These are phyloP conservation scores for Melanerpes formicivorus DNA, from an alignment of 2,113 vertebrate species.

Conservation along the genomic window DNA sequence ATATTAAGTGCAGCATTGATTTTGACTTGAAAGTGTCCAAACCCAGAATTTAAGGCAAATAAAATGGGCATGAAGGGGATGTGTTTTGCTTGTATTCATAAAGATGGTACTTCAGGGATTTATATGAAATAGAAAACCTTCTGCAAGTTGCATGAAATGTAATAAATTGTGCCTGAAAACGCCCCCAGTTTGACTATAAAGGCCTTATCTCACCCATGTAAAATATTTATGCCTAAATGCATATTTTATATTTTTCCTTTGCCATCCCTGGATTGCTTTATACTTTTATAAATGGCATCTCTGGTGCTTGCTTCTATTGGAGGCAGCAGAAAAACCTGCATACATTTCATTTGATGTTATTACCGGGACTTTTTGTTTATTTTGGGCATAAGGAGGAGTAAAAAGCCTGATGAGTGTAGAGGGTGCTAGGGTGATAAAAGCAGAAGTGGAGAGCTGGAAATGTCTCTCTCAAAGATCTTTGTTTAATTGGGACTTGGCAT, in stretches of 20 bases:
- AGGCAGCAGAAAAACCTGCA: not conserved
- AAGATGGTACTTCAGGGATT: constrained; percentile 63
- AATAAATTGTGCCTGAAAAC: constrained; percentile 66
- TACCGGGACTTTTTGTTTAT: constrained; percentile 26
- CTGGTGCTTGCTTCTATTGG: constrained; percentile 37
- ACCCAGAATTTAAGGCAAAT: constrained; percentile 61
- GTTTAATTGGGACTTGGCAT: not conserved
- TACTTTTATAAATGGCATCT: constrained; percentile 51
- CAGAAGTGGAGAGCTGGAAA: not conserved
- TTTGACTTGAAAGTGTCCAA: constrained; percentile 69
- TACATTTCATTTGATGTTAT: constrained; percentile 5
- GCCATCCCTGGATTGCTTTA: constrained; percentile 49
- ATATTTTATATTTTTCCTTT: constrained; percentile 70
- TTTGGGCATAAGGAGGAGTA: constrained; percentile 9
- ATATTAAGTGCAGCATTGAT: constrained; percentile 57
- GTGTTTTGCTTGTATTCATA: constrained; percentile 60
- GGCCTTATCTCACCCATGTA: constrained; percentile 59
- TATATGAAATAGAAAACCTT: constrained; percentile 65
- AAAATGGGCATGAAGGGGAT: constrained; percentile 40
- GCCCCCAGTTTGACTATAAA: constrained; percentile 65
- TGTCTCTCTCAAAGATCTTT: constrained; percentile 19
- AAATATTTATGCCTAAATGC: constrained; percentile 70
- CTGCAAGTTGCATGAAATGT: constrained; percentile 57
- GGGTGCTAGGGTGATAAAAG: not conserved
- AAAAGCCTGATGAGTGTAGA: not conserved